Percentiles rank a stretch among this genome's conserved stretches.
These are phyloP conservation scores for Lycaon pictus DNA, from an alignment of 2,113 vertebrate genomes.

Conservation along the genomic window DNA sequence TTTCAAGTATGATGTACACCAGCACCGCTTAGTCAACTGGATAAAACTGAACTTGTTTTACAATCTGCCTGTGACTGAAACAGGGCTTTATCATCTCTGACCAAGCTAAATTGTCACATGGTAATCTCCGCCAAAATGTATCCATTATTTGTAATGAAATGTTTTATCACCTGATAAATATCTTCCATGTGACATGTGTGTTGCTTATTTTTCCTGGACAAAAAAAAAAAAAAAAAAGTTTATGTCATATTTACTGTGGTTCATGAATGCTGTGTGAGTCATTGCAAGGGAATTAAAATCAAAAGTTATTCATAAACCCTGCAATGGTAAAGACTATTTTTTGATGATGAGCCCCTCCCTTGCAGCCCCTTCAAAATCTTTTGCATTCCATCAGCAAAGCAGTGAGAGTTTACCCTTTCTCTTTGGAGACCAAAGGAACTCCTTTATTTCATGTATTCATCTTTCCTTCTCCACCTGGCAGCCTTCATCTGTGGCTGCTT, in stretches of 20 bases:
- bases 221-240: neutral
- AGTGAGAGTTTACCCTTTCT: neutral
- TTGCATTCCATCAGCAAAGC: neutral
- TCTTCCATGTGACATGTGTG: neutral
- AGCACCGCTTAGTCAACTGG: conserved; percentile 23
- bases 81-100: neutral
- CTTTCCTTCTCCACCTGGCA: neutral
- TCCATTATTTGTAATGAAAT: neutral
- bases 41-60: neutral
- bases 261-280: neutral
- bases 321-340: neutral
- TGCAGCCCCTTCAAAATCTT: neutral
- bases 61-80: neutral
- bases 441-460: neutral
- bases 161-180: conserved; percentile 4
- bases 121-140: conserved; percentile 8
- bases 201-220: conserved; percentile 16
- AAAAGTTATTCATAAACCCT: neutral
- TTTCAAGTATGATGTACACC: conserved; percentile 6
- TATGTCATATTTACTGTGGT: neutral
- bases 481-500: neutral
- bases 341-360: neutral
- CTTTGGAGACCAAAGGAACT: neutral
- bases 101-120: neutral
- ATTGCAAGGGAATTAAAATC: neutral